phyloP scores from a whole-genome alignment of 2,797 vertebrate genomes.

The Tinamus major region DNA sequence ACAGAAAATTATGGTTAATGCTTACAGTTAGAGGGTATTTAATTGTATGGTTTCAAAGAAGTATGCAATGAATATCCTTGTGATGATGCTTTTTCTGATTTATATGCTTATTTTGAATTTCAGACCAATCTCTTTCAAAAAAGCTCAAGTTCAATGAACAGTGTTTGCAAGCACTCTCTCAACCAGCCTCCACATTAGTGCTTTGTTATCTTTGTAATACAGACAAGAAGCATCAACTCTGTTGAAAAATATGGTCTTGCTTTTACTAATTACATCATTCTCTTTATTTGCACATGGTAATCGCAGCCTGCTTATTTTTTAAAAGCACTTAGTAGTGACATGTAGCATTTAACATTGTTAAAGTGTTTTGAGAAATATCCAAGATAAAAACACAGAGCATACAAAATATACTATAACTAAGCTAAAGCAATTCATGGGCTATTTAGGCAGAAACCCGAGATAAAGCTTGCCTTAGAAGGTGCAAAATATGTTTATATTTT shows the following conservation, averaged over 20 bases:
- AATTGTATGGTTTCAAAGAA: not conserved
- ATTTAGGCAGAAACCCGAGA: not conserved
- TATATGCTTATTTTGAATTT: not conserved
- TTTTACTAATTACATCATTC: constrained; percentile 24
- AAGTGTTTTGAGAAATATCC: not conserved
- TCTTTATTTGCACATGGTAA: not conserved
- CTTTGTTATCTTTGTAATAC: constrained; percentile 33
- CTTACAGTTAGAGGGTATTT: not conserved
- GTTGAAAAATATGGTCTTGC: not conserved
- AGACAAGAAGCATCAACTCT: constrained; percentile 25
- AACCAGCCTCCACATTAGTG: not conserved
- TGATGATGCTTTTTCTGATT: not conserved
- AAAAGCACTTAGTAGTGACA: not conserved
- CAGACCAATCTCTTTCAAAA: constrained; percentile 9
- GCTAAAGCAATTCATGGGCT: not conserved
- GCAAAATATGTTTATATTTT: not conserved
- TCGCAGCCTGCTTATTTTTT: not conserved
- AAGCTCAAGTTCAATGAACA: constrained; percentile 2
- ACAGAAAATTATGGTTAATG: not conserved
- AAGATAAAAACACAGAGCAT: not conserved
- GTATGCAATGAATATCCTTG: not conserved
- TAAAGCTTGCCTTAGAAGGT: not conserved
- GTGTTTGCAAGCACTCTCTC: constrained; percentile 7
- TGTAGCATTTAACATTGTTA: not conserved
- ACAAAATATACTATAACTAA: not conserved